Evolutionary conservation across 2,113 vertebrate species (phyloP).

Genomic region (Dunckerocampus dactyliophorus): DNA sequence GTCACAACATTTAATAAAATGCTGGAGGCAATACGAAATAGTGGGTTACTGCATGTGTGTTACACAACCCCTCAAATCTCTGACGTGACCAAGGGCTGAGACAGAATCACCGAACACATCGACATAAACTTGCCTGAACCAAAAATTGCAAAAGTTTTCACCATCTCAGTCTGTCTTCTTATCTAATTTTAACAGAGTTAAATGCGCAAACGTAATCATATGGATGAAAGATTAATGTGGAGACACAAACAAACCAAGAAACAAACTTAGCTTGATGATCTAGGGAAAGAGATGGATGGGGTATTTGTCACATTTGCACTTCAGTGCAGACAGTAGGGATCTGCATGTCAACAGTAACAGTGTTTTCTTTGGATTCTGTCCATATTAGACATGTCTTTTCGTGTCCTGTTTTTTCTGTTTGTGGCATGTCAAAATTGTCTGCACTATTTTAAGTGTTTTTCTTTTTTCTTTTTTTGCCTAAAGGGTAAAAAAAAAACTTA

Average conservation of each 20-base stretch:
- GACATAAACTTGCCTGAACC: constrained; percentile 5
- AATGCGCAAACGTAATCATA: background rate
- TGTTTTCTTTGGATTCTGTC: constrained; percentile 74
- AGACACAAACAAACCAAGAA: background rate
- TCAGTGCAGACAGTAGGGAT: constrained; percentile 48
- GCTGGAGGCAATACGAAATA: constrained; percentile 38
- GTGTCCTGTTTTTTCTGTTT: constrained; percentile 59
- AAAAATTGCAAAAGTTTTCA: background rate
- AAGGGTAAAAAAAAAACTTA: constrained; percentile 33
- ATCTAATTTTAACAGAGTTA: background rate
- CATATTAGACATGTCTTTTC: constrained; percentile 54
- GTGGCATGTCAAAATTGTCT: constrained; percentile 65
- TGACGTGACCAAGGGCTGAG: constrained; percentile 25
- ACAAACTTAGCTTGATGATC: constrained; percentile 11
- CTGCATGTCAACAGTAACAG: constrained; percentile 61
- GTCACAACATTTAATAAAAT: constrained; percentile 48
- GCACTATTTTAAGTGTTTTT: constrained; percentile 39
- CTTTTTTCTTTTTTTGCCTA: constrained; percentile 38
- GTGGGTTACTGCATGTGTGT: constrained; percentile 38
- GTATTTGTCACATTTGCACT: constrained; percentile 51
- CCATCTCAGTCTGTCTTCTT: background rate
- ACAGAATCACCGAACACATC: background rate
- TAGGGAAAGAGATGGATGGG: constrained; percentile 9
- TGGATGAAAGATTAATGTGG: too few relatives aligned
- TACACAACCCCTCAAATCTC: constrained; percentile 31